These are phyloP conservation scores for Cryptoprocta ferox DNA, from an alignment of 2,797 vertebrate species.

Conservation along the genomic window DNA sequence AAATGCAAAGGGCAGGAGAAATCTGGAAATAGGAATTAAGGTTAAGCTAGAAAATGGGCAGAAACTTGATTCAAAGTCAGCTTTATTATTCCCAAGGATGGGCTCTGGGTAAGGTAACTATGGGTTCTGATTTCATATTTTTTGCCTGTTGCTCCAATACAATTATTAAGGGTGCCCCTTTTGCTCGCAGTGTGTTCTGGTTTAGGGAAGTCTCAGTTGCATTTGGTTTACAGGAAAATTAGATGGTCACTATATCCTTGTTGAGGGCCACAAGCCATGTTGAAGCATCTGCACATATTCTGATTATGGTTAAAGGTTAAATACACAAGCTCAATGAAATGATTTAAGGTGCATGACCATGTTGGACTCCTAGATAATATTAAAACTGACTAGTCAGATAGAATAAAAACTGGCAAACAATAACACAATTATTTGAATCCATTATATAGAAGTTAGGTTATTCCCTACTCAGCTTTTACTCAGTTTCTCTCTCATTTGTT, in stretches of 20 bases:
- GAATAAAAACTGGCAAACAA: not conserved
- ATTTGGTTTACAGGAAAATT: not conserved
- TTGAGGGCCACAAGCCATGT: not conserved
- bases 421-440: not conserved
- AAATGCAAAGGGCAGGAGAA: not conserved
- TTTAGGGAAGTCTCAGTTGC: not conserved
- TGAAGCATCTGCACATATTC: not conserved
- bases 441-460: not conserved
- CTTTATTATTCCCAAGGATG: not conserved
- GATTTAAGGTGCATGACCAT: not conserved
- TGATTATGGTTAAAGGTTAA: not conserved
- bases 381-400: not conserved
- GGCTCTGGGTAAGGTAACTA: not conserved
- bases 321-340: not conserved
- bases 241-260: not conserved
- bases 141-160: not conserved
- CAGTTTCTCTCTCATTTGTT: not conserved
- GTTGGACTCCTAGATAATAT: not conserved
- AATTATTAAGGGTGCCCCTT: not conserved
- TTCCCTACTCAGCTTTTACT: not conserved
- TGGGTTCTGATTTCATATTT: not conserved
- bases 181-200: not conserved
- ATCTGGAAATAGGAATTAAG: not conserved
- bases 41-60: not conserved
- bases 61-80: not conserved